These are phyloP conservation scores for Mylabris phalerata DNA, from an alignment of 1,140 invertebrate species.

Conservation along the genomic window DNA sequence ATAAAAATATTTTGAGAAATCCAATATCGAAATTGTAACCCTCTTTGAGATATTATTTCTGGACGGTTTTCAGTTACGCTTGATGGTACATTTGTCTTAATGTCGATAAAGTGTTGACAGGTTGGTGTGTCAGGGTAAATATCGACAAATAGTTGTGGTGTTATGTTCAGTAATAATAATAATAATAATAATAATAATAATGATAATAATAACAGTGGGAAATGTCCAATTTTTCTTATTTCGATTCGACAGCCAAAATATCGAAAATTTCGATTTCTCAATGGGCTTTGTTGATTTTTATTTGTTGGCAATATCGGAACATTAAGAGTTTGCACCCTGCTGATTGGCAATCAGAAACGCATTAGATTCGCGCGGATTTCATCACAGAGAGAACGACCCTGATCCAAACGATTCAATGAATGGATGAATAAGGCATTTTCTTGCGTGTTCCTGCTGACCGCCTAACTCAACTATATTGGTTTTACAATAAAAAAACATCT, in stretches of 20 bases:
- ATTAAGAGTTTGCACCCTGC: constrained; percentile 24
- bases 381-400: constrained; percentile 20
- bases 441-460: too few relatives aligned
- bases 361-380: constrained; percentile 27
- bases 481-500: too few relatives aligned
- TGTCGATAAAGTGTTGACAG: neutral
- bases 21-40: neutral
- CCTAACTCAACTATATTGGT: too few relatives aligned
- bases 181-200: neutral
- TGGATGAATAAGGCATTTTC: constrained; percentile 2
- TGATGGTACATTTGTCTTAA: neutral
- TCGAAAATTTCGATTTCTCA: too few relatives aligned
- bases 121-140: neutral
- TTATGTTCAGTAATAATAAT: too few relatives aligned
- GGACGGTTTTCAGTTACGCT: neutral
- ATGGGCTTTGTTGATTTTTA: neutral
- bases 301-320: constrained; percentile 19
- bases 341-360: constrained; percentile 32
- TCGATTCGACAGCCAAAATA: too few relatives aligned
- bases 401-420: constrained; percentile 14
- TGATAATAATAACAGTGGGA: neutral
- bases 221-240: neutral
- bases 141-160: too few relatives aligned
- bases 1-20: too few relatives aligned
- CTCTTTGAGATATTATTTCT: neutral